Conservation (phyloP, 2,113 vertebrate species). For the Nothocercus julius region DNA sequence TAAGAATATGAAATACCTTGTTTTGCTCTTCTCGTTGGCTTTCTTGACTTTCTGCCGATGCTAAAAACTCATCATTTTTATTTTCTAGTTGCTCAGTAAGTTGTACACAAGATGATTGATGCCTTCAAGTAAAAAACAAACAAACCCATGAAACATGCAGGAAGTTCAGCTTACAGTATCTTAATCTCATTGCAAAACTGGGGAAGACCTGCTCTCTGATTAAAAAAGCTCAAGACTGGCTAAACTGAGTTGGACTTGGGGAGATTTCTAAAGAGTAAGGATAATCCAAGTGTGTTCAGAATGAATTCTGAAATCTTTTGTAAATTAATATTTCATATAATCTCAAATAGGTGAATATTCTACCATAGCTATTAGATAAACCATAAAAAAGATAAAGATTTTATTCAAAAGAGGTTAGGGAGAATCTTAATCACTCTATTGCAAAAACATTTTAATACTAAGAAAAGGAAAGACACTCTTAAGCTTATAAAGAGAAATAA, state of each 20-base stretch:
- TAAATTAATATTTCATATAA: not conserved
- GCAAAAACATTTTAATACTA: not conserved
- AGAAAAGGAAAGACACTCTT: not conserved
- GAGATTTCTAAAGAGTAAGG: not conserved
- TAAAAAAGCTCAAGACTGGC: not conserved
- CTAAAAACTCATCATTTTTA: slow-evolving; percentile 58
- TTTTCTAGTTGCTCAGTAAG: slow-evolving; percentile 64
- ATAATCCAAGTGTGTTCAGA: not conserved
- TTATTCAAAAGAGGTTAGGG: not conserved
- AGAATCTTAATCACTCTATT: not conserved
- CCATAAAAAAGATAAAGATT: not conserved
- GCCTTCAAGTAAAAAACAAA: slow-evolving; percentile 69
- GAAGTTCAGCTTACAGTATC: not conserved
- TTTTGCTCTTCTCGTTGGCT: slow-evolving; percentile 57
- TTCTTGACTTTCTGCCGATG: slow-evolving; percentile 25
- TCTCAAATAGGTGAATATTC: not conserved
- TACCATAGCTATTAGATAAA: not conserved
- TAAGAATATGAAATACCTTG: slow-evolving; percentile 65
- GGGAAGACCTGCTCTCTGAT: not conserved
- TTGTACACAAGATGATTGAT: slow-evolving; percentile 32
- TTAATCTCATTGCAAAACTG: not conserved
- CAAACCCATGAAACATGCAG: not conserved
- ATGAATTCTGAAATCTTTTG: not conserved
- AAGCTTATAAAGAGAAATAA: not conserved
- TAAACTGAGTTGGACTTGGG: not conserved